phyloP scores from a whole-genome alignment of 2,797 vertebrate species.

The Galago senegalensis region DNA sequence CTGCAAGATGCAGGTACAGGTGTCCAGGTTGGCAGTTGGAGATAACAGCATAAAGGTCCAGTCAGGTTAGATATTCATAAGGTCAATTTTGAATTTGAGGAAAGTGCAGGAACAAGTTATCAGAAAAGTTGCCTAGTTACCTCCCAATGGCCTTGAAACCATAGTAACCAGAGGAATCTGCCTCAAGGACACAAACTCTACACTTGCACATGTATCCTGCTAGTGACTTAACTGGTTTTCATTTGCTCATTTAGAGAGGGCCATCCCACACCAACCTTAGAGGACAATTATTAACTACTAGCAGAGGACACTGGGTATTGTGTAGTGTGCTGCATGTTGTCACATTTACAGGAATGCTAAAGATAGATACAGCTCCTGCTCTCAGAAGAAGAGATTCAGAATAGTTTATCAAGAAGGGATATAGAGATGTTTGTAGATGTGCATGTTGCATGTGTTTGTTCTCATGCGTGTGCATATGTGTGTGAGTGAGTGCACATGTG shows the following conservation, averaged over 20 bases:
- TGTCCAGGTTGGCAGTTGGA: neutral
- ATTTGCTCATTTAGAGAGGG: neutral
- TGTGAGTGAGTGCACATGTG: neutral
- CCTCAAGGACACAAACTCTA: neutral
- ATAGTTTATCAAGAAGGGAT: neutral
- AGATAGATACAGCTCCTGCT: too few relatives aligned
- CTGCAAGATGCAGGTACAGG: neutral
- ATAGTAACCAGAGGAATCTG: neutral
- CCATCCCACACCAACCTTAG: neutral
- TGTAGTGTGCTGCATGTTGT: neutral
- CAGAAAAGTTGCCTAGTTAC: neutral
- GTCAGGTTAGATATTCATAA: neutral
- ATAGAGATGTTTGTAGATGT: neutral
- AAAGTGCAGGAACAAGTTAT: neutral
- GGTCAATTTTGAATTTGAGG: neutral
- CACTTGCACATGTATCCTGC: neutral
- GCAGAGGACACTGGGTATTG: neutral
- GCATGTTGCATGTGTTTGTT: neutral
- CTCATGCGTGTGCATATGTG: rapidly evolving
- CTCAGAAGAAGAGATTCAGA: neutral
- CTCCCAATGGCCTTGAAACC: neutral
- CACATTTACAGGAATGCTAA: neutral
- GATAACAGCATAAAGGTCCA: neutral
- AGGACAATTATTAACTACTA: neutral
- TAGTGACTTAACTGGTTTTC: neutral